phyloP scores from a whole-genome alignment of 1,140 invertebrate genomes.

The Rhysida immarginata region DNA sequence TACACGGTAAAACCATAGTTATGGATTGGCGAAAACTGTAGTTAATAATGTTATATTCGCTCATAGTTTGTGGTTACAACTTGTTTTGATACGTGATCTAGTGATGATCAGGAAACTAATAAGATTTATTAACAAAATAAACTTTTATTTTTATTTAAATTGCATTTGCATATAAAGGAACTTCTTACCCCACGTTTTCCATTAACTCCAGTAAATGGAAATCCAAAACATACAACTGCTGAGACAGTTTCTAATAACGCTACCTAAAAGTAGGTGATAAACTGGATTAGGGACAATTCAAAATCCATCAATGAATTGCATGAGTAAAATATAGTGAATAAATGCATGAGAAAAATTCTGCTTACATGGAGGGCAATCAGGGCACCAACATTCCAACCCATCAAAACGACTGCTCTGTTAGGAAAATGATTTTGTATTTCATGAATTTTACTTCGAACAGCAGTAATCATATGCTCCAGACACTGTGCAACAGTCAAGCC shows the following conservation, averaged over 20 bases:
- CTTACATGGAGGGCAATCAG: slow-evolving; percentile 43
- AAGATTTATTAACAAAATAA: too few relatives aligned
- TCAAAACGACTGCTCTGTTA: slow-evolving; percentile 52
- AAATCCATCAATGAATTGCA: too few relatives aligned
- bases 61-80: too few relatives aligned
- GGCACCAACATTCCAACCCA: slow-evolving; percentile 59
- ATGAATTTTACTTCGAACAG: slow-evolving; percentile 49
- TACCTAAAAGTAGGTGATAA: slow-evolving; percentile 25
- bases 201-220: slow-evolving; percentile 55
- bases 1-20: too few relatives aligned
- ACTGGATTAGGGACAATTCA: too few relatives aligned
- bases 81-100: too few relatives aligned
- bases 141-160: neutral
- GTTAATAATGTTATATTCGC: too few relatives aligned
- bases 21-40: too few relatives aligned
- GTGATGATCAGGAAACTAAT: too few relatives aligned
- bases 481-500: slow-evolving; percentile 29
- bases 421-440: slow-evolving; percentile 49
- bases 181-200: slow-evolving; percentile 47
- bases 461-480: slow-evolving; percentile 50
- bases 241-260: slow-evolving; percentile 38
- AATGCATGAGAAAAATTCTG: slow-evolving; percentile 4
- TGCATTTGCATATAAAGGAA: neutral
- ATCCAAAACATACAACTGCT: slow-evolving; percentile 62
- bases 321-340: neutral